A percentile compares a stretch with the other conserved stretches of the same genome.
phyloP scores from a whole-genome alignment of 1,140 invertebrate species.

The Stegodyphus dumicola region DNA sequence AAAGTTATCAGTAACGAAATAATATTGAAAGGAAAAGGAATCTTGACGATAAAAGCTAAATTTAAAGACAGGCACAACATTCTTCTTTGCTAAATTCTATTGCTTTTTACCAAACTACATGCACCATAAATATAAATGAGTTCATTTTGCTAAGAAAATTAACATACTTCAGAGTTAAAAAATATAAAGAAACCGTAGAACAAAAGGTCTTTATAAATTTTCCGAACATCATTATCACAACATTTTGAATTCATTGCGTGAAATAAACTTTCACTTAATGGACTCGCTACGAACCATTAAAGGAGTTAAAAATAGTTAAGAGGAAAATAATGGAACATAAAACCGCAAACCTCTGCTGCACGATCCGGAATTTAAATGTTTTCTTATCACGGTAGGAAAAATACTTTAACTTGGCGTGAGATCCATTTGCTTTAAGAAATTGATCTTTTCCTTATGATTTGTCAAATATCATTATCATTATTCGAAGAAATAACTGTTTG shows the following conservation, averaged over 20 bases:
- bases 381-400: constrained; percentile 8
- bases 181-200: constrained; percentile 5
- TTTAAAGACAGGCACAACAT: too few relatives aligned
- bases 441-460: too few relatives aligned
- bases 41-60: too few relatives aligned
- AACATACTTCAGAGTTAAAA: constrained; percentile 29
- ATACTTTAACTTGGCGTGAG: background rate
- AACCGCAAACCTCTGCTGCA: background rate
- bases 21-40: too few relatives aligned
- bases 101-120: background rate
- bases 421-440: background rate
- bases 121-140: constrained; percentile 43
- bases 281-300: background rate
- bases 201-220: constrained; percentile 26
- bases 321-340: background rate
- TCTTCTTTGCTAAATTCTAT: too few relatives aligned
- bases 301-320: constrained; percentile 18
- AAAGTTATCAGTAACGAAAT: too few relatives aligned
- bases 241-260: background rate
- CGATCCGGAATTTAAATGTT: background rate
- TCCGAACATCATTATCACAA: constrained; percentile 17
- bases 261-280: constrained; percentile 18
- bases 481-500: too few relatives aligned
- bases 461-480: too few relatives aligned
- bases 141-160: constrained; percentile 3